Evolutionary conservation across 2,888 invertebrate genomes (phyloP).

Genomic region (Dimorphilus gyrociliatus): DNA sequence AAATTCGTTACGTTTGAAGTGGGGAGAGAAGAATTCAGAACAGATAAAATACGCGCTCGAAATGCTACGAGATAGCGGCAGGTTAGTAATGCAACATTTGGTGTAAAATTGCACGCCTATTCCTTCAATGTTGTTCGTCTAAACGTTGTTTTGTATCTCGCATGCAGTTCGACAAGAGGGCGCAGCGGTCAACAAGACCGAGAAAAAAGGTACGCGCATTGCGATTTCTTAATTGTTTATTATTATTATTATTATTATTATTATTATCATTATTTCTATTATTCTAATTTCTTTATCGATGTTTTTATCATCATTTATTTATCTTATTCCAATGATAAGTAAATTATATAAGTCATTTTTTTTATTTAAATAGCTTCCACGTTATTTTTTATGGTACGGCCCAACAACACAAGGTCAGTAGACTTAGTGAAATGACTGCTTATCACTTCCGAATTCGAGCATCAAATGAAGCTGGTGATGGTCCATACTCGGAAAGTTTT

Average conservation of each 20-base stretch:
- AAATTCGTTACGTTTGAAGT: slow-evolving; percentile 70
- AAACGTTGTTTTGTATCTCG: too few species aligned
- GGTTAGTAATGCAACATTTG: slow-evolving; percentile 16
- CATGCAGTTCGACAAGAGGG: too few species aligned
- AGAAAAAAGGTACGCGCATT: too few species aligned
- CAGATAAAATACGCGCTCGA: slow-evolving; percentile 63
- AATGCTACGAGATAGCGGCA: slow-evolving; percentile 47
- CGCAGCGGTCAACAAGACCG: too few species aligned
- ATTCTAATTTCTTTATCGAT: neutral
- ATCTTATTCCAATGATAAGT: neutral
- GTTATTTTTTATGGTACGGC: slow-evolving; percentile 56
- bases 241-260: too few species aligned
- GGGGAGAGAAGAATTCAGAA: slow-evolving; percentile 57
- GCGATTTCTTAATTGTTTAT: too few species aligned
- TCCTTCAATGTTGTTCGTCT: too few species aligned
- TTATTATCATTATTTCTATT: neutral
- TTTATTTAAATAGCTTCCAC: slow-evolving; percentile 27
- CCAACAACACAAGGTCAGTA: slow-evolving; percentile 62
- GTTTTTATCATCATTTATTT: slow-evolving; percentile 2
- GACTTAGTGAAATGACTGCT: slow-evolving; percentile 59
- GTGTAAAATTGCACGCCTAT: neutral
- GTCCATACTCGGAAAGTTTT: slow-evolving; percentile 55
- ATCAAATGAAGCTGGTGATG: slow-evolving; percentile 66
- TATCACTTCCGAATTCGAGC: slow-evolving; percentile 74
- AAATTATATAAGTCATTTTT: neutral